These are phyloP conservation scores for Pomatorhinus ruficollis DNA, from an alignment of 2,113 vertebrate genomes.

Conservation along the genomic window DNA sequence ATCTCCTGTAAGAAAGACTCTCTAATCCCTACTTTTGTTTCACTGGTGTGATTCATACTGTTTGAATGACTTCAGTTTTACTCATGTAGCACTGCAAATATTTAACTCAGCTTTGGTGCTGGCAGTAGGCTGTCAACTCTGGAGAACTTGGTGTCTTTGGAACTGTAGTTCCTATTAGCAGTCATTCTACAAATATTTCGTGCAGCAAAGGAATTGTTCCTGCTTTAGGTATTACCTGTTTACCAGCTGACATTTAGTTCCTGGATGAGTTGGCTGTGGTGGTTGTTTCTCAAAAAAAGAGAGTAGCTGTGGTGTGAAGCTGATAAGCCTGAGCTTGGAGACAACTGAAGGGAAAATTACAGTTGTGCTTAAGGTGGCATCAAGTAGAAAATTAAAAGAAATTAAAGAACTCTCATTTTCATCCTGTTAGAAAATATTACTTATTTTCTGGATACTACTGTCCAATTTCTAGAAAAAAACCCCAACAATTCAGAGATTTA, in stretches of 20 bases:
- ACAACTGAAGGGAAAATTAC: neutral
- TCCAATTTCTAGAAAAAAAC: neutral
- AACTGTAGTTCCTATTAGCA: neutral
- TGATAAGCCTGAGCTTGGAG: neutral
- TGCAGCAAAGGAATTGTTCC: neutral
- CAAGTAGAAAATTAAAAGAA: neutral
- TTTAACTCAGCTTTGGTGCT: neutral
- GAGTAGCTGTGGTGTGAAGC: neutral
- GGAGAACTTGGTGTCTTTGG: neutral
- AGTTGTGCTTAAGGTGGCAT: neutral
- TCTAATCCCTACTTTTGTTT: neutral
- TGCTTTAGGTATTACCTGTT: neutral
- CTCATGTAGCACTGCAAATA: neutral
- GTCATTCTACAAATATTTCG: neutral
- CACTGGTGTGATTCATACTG: neutral
- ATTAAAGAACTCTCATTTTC: neutral
- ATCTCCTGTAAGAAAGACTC: neutral
- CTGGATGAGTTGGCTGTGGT: neutral
- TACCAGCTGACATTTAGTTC: neutral
- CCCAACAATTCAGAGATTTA: neutral
- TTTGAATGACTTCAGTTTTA: neutral
- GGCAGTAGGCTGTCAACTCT: neutral
- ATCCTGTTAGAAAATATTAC: neutral
- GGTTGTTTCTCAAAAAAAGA: neutral
- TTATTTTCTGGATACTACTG: neutral